Conservation (phyloP, 2,888 invertebrate genomes). For the Sesia apiformis region DNA sequence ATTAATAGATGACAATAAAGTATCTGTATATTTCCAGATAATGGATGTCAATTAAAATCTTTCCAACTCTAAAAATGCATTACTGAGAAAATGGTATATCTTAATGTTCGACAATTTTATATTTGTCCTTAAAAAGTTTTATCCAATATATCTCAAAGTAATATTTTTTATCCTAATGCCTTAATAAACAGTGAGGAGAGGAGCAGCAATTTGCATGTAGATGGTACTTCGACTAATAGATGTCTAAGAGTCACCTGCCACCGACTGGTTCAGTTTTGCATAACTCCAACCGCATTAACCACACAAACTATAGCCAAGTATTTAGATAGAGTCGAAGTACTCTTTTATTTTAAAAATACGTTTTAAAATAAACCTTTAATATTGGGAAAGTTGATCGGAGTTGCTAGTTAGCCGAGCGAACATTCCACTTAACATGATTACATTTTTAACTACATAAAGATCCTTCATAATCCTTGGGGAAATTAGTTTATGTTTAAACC, state of each 20-base stretch:
- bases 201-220: slow-evolving; percentile 54
- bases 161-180: slow-evolving; percentile 35
- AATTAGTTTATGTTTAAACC: no score
- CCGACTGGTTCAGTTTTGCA: slow-evolving; percentile 52
- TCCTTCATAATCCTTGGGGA: no score
- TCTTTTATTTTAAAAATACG: no score
- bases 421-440: no score
- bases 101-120: background rate
- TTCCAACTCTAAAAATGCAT: no score
- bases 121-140: background rate
- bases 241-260: slow-evolving; percentile 49
- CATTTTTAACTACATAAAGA: no score
- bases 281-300: slow-evolving; percentile 49
- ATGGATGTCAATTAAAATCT: no score
- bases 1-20: no score
- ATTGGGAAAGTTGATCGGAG: no score
- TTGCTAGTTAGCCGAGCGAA: no score
- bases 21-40: no score
- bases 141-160: background rate
- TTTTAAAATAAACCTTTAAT: background rate
- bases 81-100: no score
- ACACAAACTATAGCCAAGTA: slow-evolving; percentile 17
- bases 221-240: slow-evolving; percentile 46
- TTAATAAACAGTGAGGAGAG: slow-evolving; percentile 24
- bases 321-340: background rate